Percentiles rank a stretch among this genome's conserved stretches.
Evolutionary conservation across 2,113 vertebrate genomes (phyloP).

Genomic region (Leptobrachium leishanense): DNA sequence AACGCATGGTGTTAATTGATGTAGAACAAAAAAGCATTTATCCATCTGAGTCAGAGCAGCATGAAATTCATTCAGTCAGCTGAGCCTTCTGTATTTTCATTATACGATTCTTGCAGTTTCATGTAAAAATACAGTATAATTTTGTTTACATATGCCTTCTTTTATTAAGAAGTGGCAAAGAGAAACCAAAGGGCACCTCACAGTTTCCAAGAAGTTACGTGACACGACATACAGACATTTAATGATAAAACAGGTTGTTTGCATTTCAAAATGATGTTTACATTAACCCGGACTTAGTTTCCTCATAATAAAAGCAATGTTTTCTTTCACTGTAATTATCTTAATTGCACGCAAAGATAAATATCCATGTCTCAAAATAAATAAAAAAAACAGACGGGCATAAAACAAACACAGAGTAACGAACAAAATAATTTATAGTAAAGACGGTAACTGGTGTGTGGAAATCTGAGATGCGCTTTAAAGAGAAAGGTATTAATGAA

Average conservation of each 20-base stretch:
- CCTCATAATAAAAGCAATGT: slow-evolving; percentile 39
- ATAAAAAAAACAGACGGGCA: background rate
- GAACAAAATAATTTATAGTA: slow-evolving; percentile 13
- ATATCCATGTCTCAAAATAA: slow-evolving; percentile 37
- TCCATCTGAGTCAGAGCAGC: too few relatives aligned
- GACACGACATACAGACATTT: slow-evolving; percentile 16
- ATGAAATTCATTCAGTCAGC: too few relatives aligned
- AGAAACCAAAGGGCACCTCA: background rate
- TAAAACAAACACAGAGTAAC: background rate
- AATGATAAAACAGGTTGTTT: slow-evolving; percentile 42
- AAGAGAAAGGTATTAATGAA: too few relatives aligned
- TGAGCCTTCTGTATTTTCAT: too few relatives aligned
- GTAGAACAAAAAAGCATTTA: too few relatives aligned
- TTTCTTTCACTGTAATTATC: slow-evolving; percentile 42
- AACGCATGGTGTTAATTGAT: too few relatives aligned
- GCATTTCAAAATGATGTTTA: slow-evolving; percentile 43
- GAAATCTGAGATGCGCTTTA: background rate
- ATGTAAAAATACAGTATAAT: too few relatives aligned
- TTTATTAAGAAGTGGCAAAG: slow-evolving; percentile 18
- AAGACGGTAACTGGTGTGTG: background rate
- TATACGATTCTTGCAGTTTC: too few relatives aligned
- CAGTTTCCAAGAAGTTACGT: slow-evolving; percentile 34
- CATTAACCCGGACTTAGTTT: slow-evolving; percentile 39
- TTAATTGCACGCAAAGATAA: slow-evolving; percentile 48
- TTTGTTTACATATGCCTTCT: slow-evolving; percentile 31